Percentiles rank a stretch among this genome's conserved stretches.
phyloP scores from a whole-genome alignment of 2,888 invertebrate genomes.

The Barypeithes pellucidus region DNA sequence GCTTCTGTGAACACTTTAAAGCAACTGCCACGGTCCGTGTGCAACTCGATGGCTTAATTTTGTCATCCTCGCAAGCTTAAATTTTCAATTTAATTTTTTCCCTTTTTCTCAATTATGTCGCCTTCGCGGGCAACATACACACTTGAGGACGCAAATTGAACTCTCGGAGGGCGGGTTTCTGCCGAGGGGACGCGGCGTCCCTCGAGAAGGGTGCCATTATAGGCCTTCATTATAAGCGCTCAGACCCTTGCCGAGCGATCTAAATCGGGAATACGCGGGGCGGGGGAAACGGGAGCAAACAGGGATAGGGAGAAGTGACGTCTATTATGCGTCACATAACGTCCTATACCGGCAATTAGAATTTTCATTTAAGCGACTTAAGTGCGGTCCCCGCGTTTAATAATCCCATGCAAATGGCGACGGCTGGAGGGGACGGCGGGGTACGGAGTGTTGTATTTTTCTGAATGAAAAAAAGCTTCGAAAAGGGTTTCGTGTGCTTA shows the following conservation, averaged over 20 bases:
- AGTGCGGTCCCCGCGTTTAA: conserved; percentile 44
- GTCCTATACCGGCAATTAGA: conserved; percentile 57
- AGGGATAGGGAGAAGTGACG: conserved; percentile 39
- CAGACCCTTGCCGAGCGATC: conserved; percentile 30
- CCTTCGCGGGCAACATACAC: conserved; percentile 32
- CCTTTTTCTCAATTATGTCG: conserved; percentile 42
- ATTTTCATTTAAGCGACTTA: conserved; percentile 57
- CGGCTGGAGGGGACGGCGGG: conserved; percentile 8
- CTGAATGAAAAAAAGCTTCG: conserved; percentile 23
- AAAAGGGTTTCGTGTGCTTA: conserved; percentile 17
- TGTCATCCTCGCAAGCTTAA: neutral
- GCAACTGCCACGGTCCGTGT: too few species aligned
- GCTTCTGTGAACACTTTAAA: too few species aligned
- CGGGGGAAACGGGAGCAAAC: neutral
- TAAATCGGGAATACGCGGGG: conserved; percentile 38
- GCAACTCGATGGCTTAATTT: too few species aligned
- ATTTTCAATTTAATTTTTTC: conserved; percentile 42
- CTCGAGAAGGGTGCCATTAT: conserved; percentile 51
- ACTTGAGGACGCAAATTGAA: conserved; percentile 51
- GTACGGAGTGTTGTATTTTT: conserved; percentile 4
- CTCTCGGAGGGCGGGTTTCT: conserved; percentile 40
- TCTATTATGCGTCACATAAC: conserved; percentile 44
- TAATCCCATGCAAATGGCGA: conserved; percentile 48
- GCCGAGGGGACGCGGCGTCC: conserved; percentile 50
- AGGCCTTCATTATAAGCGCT: conserved; percentile 51